These are phyloP conservation scores for Spatula clypeata DNA, from an alignment of 2,797 vertebrate genomes.

Conservation along the genomic window DNA sequence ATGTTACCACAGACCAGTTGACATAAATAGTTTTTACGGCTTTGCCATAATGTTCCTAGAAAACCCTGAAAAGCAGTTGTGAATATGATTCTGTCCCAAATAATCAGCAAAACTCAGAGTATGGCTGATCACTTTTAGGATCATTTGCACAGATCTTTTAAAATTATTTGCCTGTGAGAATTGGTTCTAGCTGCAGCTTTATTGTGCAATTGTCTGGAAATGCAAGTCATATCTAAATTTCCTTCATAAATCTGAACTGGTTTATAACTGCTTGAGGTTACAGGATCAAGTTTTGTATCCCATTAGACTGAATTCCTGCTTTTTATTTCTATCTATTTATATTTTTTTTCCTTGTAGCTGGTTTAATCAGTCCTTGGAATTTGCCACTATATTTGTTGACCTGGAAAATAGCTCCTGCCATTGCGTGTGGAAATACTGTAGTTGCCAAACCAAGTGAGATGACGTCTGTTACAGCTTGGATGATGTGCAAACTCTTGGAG, in stretches of 20 bases:
- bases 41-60: neutral
- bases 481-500: constrained; percentile 94
- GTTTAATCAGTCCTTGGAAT: constrained; percentile 98
- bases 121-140: neutral
- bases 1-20: neutral
- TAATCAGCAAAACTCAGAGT: neutral
- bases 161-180: neutral
- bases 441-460: constrained; percentile 98
- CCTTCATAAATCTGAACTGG: neutral
- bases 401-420: constrained; percentile 97
- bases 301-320: neutral
- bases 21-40: neutral
- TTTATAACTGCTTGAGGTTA: neutral
- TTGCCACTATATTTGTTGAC: constrained; percentile 95
- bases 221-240: neutral
- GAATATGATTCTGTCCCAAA: neutral
- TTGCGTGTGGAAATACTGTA: constrained; percentile 94
- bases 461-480: constrained; percentile 97
- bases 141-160: neutral
- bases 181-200: neutral
- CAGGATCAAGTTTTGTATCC: neutral
- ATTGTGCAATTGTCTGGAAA: neutral
- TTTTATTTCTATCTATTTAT: neutral
- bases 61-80: neutral
- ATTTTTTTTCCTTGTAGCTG: constrained; percentile 83